These are phyloP conservation scores for Heliconius ethilla DNA, from an alignment of 2,888 invertebrate species.

Conservation along the genomic window DNA sequence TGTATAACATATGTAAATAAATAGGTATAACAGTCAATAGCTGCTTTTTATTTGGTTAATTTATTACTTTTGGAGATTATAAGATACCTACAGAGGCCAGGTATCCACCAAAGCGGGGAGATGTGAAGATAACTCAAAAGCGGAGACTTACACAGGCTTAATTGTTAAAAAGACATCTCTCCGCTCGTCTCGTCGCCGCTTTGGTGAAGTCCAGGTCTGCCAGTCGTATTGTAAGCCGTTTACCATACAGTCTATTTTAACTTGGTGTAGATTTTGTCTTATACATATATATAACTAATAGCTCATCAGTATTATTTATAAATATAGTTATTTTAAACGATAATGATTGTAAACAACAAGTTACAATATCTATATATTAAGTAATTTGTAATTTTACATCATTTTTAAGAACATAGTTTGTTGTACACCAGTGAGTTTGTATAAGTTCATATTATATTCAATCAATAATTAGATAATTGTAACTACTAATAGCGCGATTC, in stretches of 20 bases:
- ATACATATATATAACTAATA: not conserved
- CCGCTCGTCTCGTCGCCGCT: too few relatives aligned
- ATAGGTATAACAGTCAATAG: not conserved
- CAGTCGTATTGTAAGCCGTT: not conserved
- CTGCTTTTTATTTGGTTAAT: not conserved
- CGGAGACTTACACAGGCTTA: too few relatives aligned
- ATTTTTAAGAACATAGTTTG: not conserved
- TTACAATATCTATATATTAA: not conserved
- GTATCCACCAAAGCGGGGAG: too few relatives aligned
- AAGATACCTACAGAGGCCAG: not conserved
- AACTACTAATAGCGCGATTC: not conserved
- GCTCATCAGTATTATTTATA: constrained; percentile 14
- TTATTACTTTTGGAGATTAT: not conserved
- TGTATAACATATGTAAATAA: not conserved
- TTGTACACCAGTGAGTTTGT: not conserved
- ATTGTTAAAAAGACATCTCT: too few relatives aligned
- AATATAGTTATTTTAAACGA: not conserved
- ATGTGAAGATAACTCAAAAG: too few relatives aligned
- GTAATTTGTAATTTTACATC: not conserved
- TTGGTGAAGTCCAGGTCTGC: too few relatives aligned
- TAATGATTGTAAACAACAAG: not conserved
- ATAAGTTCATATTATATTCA: not conserved
- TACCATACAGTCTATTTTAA: not conserved
- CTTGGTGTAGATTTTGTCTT: constrained; percentile 4
- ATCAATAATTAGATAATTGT: constrained; percentile 1